Conservation (phyloP, 2,888 invertebrate genomes). For the Doris montereyensis region DNA sequence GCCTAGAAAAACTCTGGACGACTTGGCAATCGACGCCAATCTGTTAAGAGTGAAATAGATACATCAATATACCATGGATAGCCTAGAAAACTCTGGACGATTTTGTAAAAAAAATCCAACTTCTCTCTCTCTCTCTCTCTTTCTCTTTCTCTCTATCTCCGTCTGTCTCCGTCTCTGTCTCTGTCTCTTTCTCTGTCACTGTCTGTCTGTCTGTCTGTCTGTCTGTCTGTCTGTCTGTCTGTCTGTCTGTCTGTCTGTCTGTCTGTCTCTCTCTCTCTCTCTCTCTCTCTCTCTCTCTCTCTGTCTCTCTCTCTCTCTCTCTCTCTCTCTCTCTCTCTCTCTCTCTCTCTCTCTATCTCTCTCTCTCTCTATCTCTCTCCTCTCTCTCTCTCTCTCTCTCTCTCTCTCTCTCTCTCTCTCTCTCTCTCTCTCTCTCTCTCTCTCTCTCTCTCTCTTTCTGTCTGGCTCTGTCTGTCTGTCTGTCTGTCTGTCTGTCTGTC, state of each 20-base stretch:
- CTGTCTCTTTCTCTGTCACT: not conserved
- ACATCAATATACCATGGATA: no score
- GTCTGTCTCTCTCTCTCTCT: conserved; percentile 1
- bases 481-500: no score
- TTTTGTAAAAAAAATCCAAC: not conserved
- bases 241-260: not conserved
- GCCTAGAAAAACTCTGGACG: no score
- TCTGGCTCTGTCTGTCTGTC: not conserved
- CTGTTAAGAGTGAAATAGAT: no score
- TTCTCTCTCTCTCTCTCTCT: no score
- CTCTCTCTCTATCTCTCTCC: no score
- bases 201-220: not conserved
- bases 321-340: not conserved
- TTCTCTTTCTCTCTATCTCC: no score
- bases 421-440: not conserved
- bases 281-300: conserved; percentile 15
- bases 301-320: conserved; percentile 8
- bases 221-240: not conserved
- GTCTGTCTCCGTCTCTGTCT: no score
- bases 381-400: not conserved
- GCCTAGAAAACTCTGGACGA: no score
- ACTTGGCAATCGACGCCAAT: no score
- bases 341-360: no score
- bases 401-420: conserved; percentile 3
- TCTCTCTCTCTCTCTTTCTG: not conserved